These are phyloP conservation scores for Ganaspis sp. DNA, from an alignment of 1,140 invertebrate genomes.

Conservation along the genomic window DNA sequence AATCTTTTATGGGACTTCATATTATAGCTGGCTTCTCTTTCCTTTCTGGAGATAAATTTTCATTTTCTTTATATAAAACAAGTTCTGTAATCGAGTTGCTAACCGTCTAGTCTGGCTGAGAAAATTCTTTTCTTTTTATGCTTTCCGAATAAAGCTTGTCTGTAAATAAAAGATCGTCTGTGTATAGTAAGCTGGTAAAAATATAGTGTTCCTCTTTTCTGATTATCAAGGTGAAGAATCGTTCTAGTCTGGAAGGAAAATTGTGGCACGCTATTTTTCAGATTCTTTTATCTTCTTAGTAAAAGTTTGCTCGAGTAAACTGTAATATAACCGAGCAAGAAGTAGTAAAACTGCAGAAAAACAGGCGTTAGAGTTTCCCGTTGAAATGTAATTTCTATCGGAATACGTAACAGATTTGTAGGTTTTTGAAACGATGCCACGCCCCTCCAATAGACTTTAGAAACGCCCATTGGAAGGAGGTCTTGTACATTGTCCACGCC, in stretches of 20 bases:
- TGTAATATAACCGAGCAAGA: neutral
- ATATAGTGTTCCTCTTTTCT: neutral
- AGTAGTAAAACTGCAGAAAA: neutral
- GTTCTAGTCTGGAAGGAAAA: neutral
- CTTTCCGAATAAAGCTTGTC: conserved; percentile 14
- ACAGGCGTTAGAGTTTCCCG: neutral
- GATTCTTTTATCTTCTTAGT: neutral
- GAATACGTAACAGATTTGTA: neutral
- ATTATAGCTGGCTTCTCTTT: neutral
- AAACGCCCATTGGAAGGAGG: too few relatives aligned
- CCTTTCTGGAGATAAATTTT: neutral
- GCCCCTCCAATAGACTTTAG: too few relatives aligned
- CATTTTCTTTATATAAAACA: neutral
- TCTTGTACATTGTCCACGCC: too few relatives aligned
- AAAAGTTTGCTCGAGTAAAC: neutral
- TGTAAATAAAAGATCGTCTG: neutral
- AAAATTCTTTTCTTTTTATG: neutral
- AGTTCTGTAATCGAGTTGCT: conserved; percentile 20
- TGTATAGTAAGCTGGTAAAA: neutral
- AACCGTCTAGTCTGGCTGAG: neutral
- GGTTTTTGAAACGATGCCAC: neutral
- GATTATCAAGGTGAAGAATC: neutral
- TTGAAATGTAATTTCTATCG: neutral
- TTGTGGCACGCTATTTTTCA: neutral
- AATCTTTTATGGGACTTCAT: neutral